Base-by-base conservation (phyloP, 2,113 vertebrate genomes). In the Nipponia nippon region DNA sequence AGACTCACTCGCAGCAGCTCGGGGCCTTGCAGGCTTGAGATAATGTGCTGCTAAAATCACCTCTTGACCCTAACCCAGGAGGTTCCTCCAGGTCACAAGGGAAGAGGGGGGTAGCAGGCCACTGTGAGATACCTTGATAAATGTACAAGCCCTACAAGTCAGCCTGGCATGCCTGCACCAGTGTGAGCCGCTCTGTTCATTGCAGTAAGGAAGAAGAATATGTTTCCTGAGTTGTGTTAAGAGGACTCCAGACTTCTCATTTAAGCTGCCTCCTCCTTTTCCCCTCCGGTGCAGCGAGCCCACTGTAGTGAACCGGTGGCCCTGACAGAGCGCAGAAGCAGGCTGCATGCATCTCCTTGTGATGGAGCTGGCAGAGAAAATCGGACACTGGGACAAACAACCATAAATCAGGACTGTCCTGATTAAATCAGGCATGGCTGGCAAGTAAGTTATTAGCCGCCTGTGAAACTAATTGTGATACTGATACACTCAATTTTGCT, bases 381-480 rank as follows among this genome's bases (percentile, higher is more conserved):
- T 94, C 32, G 89, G 97, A 98, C 97, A 95, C 76, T 81, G 87
- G 97, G 97, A 97, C 97, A 97, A 96, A 95, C 93, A 95, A 84
- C 95, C 91, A 89, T 97, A 95, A 97, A 97, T 97, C 98, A 95
- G 97, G 93, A 95, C 86, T 90, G 90, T 95, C 97, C 95, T 75
- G 97, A 96, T 95, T 97, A 97, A 97, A 97, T 97, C 97, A 90
- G 93, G 97, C 95, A 71, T 76, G 95, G 98, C 95, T 94, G 97
- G 98, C 97, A 96, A 97, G 98, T 93, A 94, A 97, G 98, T 98
- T 97, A 98, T 98, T 97, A 98, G 97, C 95, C 47, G 96, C 95
- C 98, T 96, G 97, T 87, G 96, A 97, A 97, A 97, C 97, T 98
- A 97, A 98, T 96, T 98, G 98, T 98, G 97, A 96, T 92, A 95